Evolutionary conservation across 2,113 vertebrate species (phyloP), one percentile per base, ranked within the genome.

Genomic region (Tympanuchus pallidicinctus): DNA sequence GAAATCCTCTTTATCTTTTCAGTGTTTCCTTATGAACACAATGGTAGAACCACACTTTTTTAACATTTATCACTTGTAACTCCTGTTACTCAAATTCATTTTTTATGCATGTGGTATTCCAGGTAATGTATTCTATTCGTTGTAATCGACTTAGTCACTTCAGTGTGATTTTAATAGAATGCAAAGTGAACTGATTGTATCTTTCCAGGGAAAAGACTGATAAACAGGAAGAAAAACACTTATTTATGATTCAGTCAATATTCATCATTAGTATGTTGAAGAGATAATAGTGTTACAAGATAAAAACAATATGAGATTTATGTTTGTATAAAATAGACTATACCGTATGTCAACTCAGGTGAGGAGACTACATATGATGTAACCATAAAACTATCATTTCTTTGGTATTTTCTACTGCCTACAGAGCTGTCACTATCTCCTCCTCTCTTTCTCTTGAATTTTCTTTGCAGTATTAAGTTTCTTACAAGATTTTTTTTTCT

Each of bases 391-490:
- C 83, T 47, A 69, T 72, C 1, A 87, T 85, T 48, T 93, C 32
- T 73, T 52, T 38, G 65, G 7, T 64, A 21, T 75, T 94, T 86
- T 86, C 8, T 87, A 91, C 60, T 82, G 12, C 24, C 21, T 61
- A 52, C 40, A 74, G 24, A 94, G 32, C 61, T 91, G 57, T 32
- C 10, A 43, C 70, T 48, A 34, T 67, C 83, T 94, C 28, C 76
- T n/a, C n/a, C 27, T 82, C 82, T 94, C 27, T 78, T n/a, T 30
- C 30, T 82, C 48, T 70, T 95, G 43, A 90, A 76, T 71, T 87
- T 92, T 95, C 30, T 86, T 94, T 89, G 42, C 47, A 88, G n/a
- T 85, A 73, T 88, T 80, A 88, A 70, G 50, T 94, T 95, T 96
- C 88, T 86, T 83, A 59, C 82, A 91, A 92, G 67, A 64, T 80